Base-by-base conservation (phyloP, 2,797 vertebrate species). In the Australoheros facetus region DNA sequence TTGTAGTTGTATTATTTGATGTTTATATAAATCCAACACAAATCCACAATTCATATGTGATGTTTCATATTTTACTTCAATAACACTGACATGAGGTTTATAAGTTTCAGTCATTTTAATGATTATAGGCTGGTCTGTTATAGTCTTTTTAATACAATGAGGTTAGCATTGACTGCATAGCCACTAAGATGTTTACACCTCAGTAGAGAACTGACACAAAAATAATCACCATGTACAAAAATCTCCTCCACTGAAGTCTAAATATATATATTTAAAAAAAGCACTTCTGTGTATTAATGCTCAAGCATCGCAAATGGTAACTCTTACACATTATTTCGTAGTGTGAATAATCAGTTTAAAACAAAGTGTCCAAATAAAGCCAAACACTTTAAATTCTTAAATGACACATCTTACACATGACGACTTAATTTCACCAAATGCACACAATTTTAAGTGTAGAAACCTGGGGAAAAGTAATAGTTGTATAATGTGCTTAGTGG, bases 191-290 rank as follows among this genome's bases (percentile, higher is more conserved):
- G 32, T 21, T 53, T 72, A 4, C 4, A 42, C 48, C 3, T 60
- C 26, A 34, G 3, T 71, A 23, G 26, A 45, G 56, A 23, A 28
- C 4, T 16, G 1, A 13, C 19, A 78, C 1, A 78, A 59, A 77
- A 81, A 80, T n/a, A 80, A 54, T 59, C 21, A 56, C 8, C 3
- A 8, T 23, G 23, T 37, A 80, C 42, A 81, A 74, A 39, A 28
- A 8, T 3, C 4, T 26, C 48, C 12, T 17, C 73, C 21, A 64
- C 17, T 21, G 3, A 59, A 2, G 2, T 53, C 77, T 54, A 64
- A 28, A 75, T 30, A 30, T 30, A 30, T 30, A 4, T 30, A 30
- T 30, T 4, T 4, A 26, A 77, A 56, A 59, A 56, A 77, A 70
- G 17, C 53, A 66, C 23, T 58, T 69, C 79, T 62, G 4, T 14